Evolutionary conservation across 2,888 invertebrate species (phyloP), one percentile per base, ranked within the genome.

Genomic region (Melieria omissa): DNA sequence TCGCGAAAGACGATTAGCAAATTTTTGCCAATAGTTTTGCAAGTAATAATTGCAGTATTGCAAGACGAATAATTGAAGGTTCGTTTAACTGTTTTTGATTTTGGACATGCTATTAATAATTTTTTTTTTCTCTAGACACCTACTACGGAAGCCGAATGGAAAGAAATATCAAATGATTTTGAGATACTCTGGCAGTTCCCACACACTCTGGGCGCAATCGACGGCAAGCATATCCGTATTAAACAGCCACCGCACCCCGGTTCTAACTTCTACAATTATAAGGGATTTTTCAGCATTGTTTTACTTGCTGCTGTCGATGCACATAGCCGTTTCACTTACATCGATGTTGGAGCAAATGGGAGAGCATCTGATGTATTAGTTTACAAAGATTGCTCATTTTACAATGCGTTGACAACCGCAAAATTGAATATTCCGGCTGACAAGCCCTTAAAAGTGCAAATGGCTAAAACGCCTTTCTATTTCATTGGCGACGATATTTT

Each of bases 201-300:
- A 0, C 42, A 66, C 44, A 9, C n/a, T 42, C 14, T 66, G 10
- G 55, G 65, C 1, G 69, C 68, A 42, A 46, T 68, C 10, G 71
- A 74, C 58, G 71, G 71, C 9, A 74, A 74, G 12, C 71, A 71
- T 57, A 71, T 68, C 14, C 52, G 65, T 5, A 57, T 71, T 10
- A 67, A 57, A 41, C 44, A 45, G 12, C 54, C 71, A 14, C 47
- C 57, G 10, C 7, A 71, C 7, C 44, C 44, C 16, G 68, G 71
- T 10, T 71, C 62, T 16, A 46, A 64, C 54, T 73, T 70, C 67
- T 72, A 45, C 6, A 73, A 73, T 49, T 67, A 58, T 45, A 73
- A 73, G 10, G 71, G 70, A 5, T 73, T 44, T 54, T 68, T 54
- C 12, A 70, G 72, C 55, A 69, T 73, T 9, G 62, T 73, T 3